Conservation (phyloP, 2,888 invertebrate genomes). For the Monoplex corrugatus region DNA sequence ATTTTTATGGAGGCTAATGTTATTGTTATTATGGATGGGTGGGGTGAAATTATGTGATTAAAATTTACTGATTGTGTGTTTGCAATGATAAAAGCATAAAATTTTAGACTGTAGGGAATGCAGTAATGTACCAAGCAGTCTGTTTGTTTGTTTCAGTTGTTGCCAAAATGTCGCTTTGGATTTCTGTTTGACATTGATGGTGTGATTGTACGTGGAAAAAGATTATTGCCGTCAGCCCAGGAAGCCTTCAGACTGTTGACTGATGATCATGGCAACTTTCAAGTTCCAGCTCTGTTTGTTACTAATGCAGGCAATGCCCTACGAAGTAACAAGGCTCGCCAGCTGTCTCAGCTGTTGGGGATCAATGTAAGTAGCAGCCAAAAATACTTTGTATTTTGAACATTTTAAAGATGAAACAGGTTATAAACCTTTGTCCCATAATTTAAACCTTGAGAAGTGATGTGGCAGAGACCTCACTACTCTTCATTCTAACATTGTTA, state of each 20-base stretch:
- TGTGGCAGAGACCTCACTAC: too few relatives aligned
- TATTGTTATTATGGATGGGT: too few relatives aligned
- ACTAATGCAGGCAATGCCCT: conserved; percentile 87
- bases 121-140: too few relatives aligned
- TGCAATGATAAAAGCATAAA: not conserved
- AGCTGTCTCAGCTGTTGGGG: conserved; percentile 85
- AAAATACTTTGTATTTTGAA: too few relatives aligned
- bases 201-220: conserved; percentile 85
- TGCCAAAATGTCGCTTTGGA: conserved; percentile 82
- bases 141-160: conserved; percentile 41
- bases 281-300: conserved; percentile 86
- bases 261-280: conserved; percentile 84
- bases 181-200: conserved; percentile 87
- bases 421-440: too few relatives aligned
- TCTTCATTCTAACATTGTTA: too few relatives aligned
- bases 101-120: too few relatives aligned
- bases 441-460: too few relatives aligned
- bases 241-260: conserved; percentile 84
- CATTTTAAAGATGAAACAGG: too few relatives aligned
- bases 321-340: conserved; percentile 84
- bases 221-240: conserved; percentile 85
- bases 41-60: too few relatives aligned
- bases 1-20: too few relatives aligned
- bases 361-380: conserved; percentile 82
- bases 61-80: too few relatives aligned